Conservation (phyloP, 1,140 invertebrate species). For the Venturia canescens region DNA sequence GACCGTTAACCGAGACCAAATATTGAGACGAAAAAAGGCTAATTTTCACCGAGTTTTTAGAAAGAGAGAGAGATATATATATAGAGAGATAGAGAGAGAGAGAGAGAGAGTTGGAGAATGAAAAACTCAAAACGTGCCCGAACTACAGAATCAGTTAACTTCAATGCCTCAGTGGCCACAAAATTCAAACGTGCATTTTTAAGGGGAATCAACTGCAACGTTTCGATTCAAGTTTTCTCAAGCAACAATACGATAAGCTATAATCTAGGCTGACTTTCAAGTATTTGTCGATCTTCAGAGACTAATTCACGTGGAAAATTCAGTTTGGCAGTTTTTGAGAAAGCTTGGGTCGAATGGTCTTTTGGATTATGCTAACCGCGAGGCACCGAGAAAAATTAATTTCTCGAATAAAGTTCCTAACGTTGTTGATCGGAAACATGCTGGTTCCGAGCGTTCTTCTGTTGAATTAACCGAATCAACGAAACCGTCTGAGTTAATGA, state of each 20-base stretch:
- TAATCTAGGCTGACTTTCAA: no score
- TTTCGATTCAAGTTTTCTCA: background rate
- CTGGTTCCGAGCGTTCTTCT: no score
- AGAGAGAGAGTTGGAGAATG: background rate
- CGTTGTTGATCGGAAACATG: no score
- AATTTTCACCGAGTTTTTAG: background rate
- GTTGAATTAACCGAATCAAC: no score
- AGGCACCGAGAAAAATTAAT: conserved; percentile 3
- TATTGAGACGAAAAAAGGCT: background rate
- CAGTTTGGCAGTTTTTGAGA: background rate
- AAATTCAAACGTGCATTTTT: conserved; percentile 70
- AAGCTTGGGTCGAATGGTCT: background rate
- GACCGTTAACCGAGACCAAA: conserved; percentile 3
- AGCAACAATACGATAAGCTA: background rate
- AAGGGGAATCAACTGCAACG: conserved; percentile 47
- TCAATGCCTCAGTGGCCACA: conserved; percentile 38
- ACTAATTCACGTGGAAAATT: background rate
- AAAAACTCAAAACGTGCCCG: conserved; percentile 56
- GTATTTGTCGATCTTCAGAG: no score
- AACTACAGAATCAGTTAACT: no score
- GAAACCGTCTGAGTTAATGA: no score
- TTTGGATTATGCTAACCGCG: background rate
- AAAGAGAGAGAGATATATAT: background rate
- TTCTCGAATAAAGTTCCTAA: no score
- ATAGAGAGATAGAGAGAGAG: no score